Evolutionary conservation across 2,888 invertebrate genomes (phyloP).

Genomic region (Auanema freiburgensis): DNA sequence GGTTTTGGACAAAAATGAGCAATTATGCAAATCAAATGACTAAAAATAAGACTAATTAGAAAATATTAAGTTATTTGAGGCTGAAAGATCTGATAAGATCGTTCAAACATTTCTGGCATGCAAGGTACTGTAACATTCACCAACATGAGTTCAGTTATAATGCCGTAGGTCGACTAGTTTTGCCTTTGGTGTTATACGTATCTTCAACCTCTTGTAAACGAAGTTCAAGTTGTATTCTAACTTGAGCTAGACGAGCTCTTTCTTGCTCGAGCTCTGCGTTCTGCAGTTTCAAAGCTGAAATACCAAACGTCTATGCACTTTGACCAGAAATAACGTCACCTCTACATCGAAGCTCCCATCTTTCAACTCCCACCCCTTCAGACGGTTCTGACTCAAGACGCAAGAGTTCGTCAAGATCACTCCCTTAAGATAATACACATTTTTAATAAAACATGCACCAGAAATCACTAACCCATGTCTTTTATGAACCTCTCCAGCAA

Average conservation of each 20-base stretch:
- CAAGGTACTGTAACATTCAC: neutral
- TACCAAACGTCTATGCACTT: neutral
- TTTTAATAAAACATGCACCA: no score
- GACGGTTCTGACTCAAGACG: slow-evolving; percentile 27
- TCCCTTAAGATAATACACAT: slow-evolving; percentile 8
- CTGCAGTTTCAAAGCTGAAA: slow-evolving; percentile 43
- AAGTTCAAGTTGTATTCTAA: slow-evolving; percentile 57
- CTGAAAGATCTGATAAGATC: slow-evolving; percentile 1
- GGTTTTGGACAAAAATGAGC: no score
- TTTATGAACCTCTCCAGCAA: slow-evolving; percentile 19
- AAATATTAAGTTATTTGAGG: neutral
- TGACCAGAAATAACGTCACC: slow-evolving; percentile 5
- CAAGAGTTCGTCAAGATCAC: slow-evolving; percentile 30
- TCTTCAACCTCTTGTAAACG: slow-evolving; percentile 49
- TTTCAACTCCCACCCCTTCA: slow-evolving; percentile 26
- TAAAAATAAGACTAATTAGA: no score
- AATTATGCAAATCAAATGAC: no score
- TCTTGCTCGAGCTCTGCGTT: slow-evolving; percentile 59
- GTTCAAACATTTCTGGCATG: neutral
- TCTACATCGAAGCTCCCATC: slow-evolving; percentile 30
- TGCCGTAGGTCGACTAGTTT: slow-evolving; percentile 19
- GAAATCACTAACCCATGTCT: slow-evolving; percentile 4
- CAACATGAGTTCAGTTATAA: slow-evolving; percentile 3
- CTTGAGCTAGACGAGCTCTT: slow-evolving; percentile 54
- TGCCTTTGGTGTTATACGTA: slow-evolving; percentile 3